Conservation (phyloP, 2,113 vertebrate genomes). For the Mus musculus region GRCm39 chr14:54512001-54512500, state of each 20-base stretch:
- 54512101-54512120: not conserved
- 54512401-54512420: conserved; percentile 20
- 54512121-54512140: too few species aligned
- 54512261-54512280: not conserved
- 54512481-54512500: not conserved
- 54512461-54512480: not conserved
- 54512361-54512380: not conserved
- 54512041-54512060: not conserved
- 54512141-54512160: not conserved
- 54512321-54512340: not conserved
- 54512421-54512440: not conserved
- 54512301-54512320: not conserved
- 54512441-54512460: not conserved
- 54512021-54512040: not conserved
- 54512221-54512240: not conserved
- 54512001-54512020: not conserved
- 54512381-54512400: not conserved
- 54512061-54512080: not conserved
- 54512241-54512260: not conserved
- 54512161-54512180: not conserved
- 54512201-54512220: not conserved
- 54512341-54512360: not conserved
- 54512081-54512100: not conserved
- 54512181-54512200: not conserved
- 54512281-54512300: not conserved